These are phyloP conservation scores for Acleris cristana DNA, from an alignment of 2,888 invertebrate genomes.

Conservation along the genomic window DNA sequence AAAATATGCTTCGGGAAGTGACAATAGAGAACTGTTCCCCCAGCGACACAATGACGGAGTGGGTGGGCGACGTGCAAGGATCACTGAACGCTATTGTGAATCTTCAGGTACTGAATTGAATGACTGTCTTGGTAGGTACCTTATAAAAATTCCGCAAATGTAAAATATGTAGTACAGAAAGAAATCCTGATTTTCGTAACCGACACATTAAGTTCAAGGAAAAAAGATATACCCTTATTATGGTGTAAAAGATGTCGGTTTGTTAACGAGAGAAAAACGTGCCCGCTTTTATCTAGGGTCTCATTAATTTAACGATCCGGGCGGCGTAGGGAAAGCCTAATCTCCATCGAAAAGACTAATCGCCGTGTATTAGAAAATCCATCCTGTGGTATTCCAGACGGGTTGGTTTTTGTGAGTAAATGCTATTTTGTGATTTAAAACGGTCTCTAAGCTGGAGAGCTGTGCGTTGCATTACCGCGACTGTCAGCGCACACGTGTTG, in stretches of 20 bases:
- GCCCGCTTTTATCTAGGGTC: slow-evolving; percentile 10
- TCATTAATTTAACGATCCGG: slow-evolving; percentile 8
- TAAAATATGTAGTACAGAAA: slow-evolving; percentile 52
- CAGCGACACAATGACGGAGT: slow-evolving; percentile 66
- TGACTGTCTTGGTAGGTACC: slow-evolving; percentile 53
- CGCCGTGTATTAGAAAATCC: neutral
- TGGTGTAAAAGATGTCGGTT: neutral
- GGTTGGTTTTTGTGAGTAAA: neutral
- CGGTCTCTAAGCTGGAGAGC: slow-evolving; percentile 63
- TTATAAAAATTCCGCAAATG: slow-evolving; percentile 47
- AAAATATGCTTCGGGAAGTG: slow-evolving; percentile 58
- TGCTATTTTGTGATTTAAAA: slow-evolving; percentile 48
- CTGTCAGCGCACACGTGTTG: slow-evolving; percentile 69
- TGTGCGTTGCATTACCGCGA: slow-evolving; percentile 59
- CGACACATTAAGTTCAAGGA: slow-evolving; percentile 1
- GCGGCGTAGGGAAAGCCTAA: neutral
- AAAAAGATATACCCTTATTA: neutral
- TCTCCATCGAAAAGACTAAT: slow-evolving; percentile 3
- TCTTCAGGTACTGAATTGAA: slow-evolving; percentile 66
- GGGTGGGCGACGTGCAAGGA: slow-evolving; percentile 73
- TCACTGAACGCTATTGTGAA: slow-evolving; percentile 78
- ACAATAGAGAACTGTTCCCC: slow-evolving; percentile 65
- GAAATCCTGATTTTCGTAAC: slow-evolving; percentile 6
- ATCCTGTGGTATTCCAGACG: neutral
- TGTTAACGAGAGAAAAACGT: slow-evolving; percentile 14